phyloP scores from a whole-genome alignment of 2,888 invertebrate genomes.

The Parnassius orleans region DNA sequence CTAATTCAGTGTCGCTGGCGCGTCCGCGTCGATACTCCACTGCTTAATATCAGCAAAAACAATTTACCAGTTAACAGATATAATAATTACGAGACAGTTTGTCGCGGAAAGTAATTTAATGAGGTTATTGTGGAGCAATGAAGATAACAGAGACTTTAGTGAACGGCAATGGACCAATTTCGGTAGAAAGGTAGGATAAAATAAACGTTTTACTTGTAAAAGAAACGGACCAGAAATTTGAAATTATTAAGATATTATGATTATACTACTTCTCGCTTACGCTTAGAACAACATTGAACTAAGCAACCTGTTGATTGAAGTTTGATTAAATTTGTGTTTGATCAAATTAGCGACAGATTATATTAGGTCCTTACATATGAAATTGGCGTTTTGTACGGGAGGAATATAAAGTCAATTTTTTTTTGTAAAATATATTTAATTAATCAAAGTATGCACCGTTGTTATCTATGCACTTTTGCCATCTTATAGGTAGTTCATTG shows the following conservation, averaged over 20 bases:
- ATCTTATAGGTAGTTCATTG: too few relatives aligned
- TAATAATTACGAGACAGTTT: conserved; percentile 3
- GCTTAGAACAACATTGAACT: neutral
- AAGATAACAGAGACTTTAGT: conserved; percentile 58
- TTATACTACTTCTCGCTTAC: too few relatives aligned
- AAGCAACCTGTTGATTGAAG: conserved; percentile 1
- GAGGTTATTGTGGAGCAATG: conserved; percentile 39
- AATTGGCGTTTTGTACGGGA: too few relatives aligned
- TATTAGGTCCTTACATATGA: too few relatives aligned
- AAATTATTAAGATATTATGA: too few relatives aligned
- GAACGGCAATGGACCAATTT: conserved; percentile 38
- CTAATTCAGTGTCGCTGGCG: conserved; percentile 43
- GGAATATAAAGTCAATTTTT: too few relatives aligned
- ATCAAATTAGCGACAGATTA: conserved; percentile 8
- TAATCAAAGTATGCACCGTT: too few relatives aligned
- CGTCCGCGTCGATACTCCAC: conserved; percentile 49
- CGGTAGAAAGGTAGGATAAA: conserved; percentile 43
- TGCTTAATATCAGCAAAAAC: conserved; percentile 28
- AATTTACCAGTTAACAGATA: conserved; percentile 30
- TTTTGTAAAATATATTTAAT: too few relatives aligned
- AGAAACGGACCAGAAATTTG: neutral
- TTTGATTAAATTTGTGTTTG: conserved; percentile 10
- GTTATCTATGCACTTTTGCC: too few relatives aligned
- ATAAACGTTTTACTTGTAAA: neutral
- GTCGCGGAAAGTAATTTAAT: neutral